Conservation (phyloP, 2,888 invertebrate genomes). For the Sarcophaga rosellei region DNA sequence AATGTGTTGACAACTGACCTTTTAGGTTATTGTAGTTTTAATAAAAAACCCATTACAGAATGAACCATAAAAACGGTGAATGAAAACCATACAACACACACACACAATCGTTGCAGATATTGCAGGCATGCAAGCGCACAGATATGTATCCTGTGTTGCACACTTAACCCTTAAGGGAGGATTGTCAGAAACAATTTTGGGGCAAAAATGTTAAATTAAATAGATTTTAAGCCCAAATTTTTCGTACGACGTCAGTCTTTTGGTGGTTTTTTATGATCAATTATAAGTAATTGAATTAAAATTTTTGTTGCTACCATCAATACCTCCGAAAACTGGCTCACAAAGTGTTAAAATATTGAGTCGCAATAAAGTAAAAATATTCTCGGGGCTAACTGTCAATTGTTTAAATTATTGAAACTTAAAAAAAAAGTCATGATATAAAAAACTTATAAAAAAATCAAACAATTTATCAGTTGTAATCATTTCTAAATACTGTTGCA, state of each 20-base stretch:
- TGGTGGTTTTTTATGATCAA: too few species aligned
- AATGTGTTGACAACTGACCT: slow-evolving; percentile 63
- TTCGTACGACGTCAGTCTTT: too few species aligned
- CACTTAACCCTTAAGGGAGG: slow-evolving; percentile 19
- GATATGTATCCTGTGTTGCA: slow-evolving; percentile 2
- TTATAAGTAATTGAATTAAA: too few species aligned
- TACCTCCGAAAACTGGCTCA: too few species aligned
- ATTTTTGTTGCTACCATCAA: too few species aligned
- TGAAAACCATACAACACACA: slow-evolving; percentile 21
- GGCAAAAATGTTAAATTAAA: too few species aligned
- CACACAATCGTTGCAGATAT: slow-evolving; percentile 41
- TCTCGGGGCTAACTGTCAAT: slow-evolving; percentile 50
- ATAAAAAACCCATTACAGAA: slow-evolving; percentile 31
- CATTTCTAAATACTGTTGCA: slow-evolving; percentile 25
- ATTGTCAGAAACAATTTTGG: not conserved
- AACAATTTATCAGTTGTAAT: slow-evolving; percentile 22
- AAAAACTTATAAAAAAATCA: not conserved
- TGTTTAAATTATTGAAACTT: slow-evolving; percentile 26
- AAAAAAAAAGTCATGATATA: not conserved
- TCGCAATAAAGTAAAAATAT: slow-evolving; percentile 46
- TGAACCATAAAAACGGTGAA: slow-evolving; percentile 49
- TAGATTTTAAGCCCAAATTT: too few species aligned
- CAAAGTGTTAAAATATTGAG: not conserved
- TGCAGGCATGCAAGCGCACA: slow-evolving; percentile 5
- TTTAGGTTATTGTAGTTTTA: slow-evolving; percentile 45